Evolutionary conservation across 1,140 invertebrate genomes (phyloP), one percentile per base, ranked within the genome.

Genomic region (Adoxophyes honmai): DNA sequence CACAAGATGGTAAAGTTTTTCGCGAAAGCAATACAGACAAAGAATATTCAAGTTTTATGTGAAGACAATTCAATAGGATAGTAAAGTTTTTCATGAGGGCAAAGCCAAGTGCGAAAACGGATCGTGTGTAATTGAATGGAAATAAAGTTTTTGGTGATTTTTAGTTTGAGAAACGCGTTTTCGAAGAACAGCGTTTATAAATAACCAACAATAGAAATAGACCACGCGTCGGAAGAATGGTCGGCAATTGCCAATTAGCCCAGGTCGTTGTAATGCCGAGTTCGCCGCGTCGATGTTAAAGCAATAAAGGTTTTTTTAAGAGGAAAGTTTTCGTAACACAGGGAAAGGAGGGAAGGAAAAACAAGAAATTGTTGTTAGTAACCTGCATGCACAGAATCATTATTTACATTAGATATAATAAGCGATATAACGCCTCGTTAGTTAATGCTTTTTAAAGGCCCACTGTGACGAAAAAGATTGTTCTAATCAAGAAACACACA

Each of bases 231-330:
- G 56, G 16, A 21, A 35, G 61, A 63, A 58, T 75, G 75, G 59
- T 66, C 42, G 57, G 74, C 65, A 77, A 80, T 81, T 79, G 75
- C 64, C 76, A 74, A 86, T 85, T 85, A 81, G 62, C 54, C 44
- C 21, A 6, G 21, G 21, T 28, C 21, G 21, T 2, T 28, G 21
- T 28, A 28, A 28, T 28, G 68, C 35, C 52, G 59, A 57, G 58
- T 56, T 68, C 16, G 42, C 42, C 42, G 42, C 15, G 21, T 6
- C 21, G 6, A 28, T 28, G 21, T 28, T 28, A 28, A 28, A 28
- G 21, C 6, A 28, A 60, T 70, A 62, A 68, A 73, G n/a, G n/a
- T n/a, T n/a, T n/a, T n/a, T n/a, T n/a, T n/a, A 80, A 75, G 68
- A 61, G 66, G 69, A 66, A 71, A 73, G n/a, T n/a, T 75, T 28